Evolutionary conservation across 1,140 invertebrate genomes (phyloP).

Genomic region (Lordiphosa mommai): DNA sequence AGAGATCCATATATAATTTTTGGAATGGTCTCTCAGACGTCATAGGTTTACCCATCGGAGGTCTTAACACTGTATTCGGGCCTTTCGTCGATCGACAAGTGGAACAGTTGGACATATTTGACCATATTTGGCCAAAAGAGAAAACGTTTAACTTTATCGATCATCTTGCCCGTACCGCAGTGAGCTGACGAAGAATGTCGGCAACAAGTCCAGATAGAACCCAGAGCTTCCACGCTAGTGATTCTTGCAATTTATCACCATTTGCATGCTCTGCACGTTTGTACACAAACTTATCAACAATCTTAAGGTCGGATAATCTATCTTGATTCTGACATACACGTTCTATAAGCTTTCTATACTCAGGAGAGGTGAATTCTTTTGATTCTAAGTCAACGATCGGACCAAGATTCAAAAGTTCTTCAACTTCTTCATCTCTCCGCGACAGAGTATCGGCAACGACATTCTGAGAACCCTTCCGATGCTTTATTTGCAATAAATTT

Average conservation of each 20-base stretch:
- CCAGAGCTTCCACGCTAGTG: neutral
- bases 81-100: neutral
- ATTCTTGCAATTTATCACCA: neutral
- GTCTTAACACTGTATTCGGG: neutral
- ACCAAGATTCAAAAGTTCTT: neutral
- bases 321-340: no score
- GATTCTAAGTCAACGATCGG: neutral
- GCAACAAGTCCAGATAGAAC: no score
- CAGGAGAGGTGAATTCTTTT: neutral
- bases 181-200: no score
- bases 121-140: no score
- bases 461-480: neutral
- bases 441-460: neutral
- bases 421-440: neutral
- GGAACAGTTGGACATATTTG: no score
- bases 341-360: neutral
- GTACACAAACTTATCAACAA: neutral
- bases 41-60: neutral
- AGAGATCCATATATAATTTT: neutral
- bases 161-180: no score
- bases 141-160: no score
- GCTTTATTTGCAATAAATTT: neutral
- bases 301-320: neutral
- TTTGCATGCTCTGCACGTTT: neutral
- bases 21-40: neutral